phyloP scores from a whole-genome alignment of 2,797 vertebrate genomes.

The Brotula barbata region DNA sequence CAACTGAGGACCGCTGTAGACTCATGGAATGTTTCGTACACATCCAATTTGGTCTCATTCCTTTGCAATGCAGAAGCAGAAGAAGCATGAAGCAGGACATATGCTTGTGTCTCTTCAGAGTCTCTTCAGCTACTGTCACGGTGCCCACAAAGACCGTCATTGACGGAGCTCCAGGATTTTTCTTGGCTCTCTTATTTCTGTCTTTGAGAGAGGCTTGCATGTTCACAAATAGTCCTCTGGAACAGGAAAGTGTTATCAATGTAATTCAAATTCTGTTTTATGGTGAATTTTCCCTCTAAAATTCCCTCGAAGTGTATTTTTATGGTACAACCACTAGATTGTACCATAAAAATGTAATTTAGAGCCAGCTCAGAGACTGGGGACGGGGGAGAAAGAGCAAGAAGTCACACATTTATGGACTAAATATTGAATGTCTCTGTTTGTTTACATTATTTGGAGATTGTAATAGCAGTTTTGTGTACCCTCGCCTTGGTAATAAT shows the following conservation, averaged over 20 bases:
- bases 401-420: not conserved
- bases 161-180: conserved; percentile 59
- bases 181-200: conserved; percentile 63
- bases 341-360: too few species aligned
- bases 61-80: conserved; percentile 53
- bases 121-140: conserved; percentile 58
- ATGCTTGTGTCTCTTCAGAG: conserved; percentile 65
- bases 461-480: not conserved
- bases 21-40: not conserved
- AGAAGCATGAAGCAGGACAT: conserved; percentile 65
- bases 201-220: conserved; percentile 51
- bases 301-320: conserved; percentile 8
- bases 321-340: too few species aligned
- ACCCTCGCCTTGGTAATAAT: not conserved
- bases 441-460: not conserved
- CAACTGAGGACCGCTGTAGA: conserved; percentile 50
- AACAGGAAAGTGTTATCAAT: conserved; percentile 30
- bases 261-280: conserved; percentile 59
- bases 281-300: conserved; percentile 30
- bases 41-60: conserved; percentile 59
- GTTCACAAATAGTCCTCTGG: conserved; percentile 41
- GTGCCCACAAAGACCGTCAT: conserved; percentile 63
- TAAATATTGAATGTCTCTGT: not conserved
- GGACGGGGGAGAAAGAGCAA: not conserved
- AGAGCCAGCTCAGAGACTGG: conserved; percentile 10